Conservation (phyloP, 2,888 invertebrate species). For the Atethmia centrago region DNA sequence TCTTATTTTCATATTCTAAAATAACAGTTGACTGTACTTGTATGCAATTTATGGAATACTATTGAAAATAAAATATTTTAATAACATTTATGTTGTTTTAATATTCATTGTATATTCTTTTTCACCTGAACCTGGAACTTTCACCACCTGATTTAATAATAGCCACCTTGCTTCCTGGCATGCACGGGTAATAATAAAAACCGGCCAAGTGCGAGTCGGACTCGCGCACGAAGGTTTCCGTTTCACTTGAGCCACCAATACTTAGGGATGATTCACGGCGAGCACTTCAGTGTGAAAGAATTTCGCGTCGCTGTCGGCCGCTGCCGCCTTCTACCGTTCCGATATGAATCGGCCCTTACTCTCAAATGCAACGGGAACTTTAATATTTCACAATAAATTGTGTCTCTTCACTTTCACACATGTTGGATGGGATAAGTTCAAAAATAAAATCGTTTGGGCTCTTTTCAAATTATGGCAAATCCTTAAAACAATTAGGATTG, state of each 20-base stretch:
- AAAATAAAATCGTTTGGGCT: no score
- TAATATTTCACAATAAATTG: not conserved
- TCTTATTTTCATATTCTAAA: conserved; percentile 54
- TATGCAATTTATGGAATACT: conserved; percentile 41
- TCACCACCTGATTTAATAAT: not conserved
- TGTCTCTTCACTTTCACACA: no score
- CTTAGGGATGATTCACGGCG: no score
- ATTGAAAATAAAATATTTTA: conserved; percentile 62
- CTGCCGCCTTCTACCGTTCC: no score
- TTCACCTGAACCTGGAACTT: not conserved
- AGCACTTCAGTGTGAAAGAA: no score
- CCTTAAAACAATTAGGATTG: not conserved
- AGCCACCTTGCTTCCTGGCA: not conserved
- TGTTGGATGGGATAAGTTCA: not conserved
- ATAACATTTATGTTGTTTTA: conserved; percentile 29
- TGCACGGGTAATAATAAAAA: no score
- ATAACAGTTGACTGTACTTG: conserved; percentile 43
- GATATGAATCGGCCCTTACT: no score
- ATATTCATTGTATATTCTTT: not conserved
- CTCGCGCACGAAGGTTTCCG: no score
- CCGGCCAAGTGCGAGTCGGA: no score
- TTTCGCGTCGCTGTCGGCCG: no score
- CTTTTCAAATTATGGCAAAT: not conserved
- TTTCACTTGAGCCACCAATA: no score
- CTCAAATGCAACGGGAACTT: not conserved